Base-by-base conservation (phyloP, 2,888 invertebrate genomes). In the Ashinkailepas kermadecensis region DNA sequence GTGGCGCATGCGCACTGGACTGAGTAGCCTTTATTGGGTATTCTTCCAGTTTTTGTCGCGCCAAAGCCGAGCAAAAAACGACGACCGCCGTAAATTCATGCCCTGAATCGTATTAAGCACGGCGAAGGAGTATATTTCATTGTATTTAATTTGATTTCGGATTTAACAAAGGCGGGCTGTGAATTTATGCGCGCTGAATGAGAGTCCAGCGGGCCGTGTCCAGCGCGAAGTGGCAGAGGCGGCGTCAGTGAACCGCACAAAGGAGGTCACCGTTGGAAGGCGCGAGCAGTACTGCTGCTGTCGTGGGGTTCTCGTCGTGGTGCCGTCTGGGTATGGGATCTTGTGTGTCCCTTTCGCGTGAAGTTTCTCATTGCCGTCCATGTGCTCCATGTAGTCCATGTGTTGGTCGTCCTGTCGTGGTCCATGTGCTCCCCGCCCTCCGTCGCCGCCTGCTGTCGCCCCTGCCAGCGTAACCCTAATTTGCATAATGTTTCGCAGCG, bases 81-180 rank as follows among this genome's bases (percentile, higher is more conserved):
- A 18, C 18, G n/a, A 13, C 70, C 15, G 70, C 54, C 70, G 70
- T 70, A 70, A 70, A 70, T 70, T 39, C 70, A 70, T 70, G 70
- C 70, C 54, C 70, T 70, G 70, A 70, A 70, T 70, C 39, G 70
- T 70, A 70, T 70, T 70, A 70, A 70, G 70, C 70, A 70, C 70
- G 54, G 1, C 39, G 70, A 39, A 70, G 70, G 70, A 54, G 54
- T 70, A 70, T 70, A 70, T 70, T 70, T 70, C 70, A 54, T 70
- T 70, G 70, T 70, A 70, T 70, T 70, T 70, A 70, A 70, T 70
- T 70, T 70, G 70, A 70, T 70, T 70, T 70, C 54, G 70, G 39
- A 39, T 39, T 18, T 70, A 70, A 70, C 70, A 70, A 70, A 70
- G 70, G 70, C 25, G 70, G 18, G 15, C 70, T 39, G 54, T 11